Base-by-base conservation (phyloP, 2,888 invertebrate genomes). In the Apamea anceps region DNA sequence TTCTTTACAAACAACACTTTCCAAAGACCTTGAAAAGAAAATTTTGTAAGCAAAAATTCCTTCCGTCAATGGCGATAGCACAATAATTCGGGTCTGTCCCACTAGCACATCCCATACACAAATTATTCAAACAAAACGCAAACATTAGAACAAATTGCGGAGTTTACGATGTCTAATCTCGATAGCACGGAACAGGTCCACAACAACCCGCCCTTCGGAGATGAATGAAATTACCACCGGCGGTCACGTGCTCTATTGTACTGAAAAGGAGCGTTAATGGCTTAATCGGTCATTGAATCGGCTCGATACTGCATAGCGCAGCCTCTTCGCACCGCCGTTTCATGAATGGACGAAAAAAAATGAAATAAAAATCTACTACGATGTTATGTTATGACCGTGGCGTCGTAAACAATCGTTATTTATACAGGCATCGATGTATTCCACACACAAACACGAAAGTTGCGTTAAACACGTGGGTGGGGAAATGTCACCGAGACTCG, bases 181-280 rank as follows among this genome's bases (percentile, higher is more conserved):
- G 79, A 88, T 80, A 79, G 73, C 81, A 80, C 72, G 72, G 82
- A 85, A 82, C 89, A 84, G 87, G 81, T 84, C 77, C 80, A 88
- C 82, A 89, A 90, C 90, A 91, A 90, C 87, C 88, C 89, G 90
- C 93, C 94, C 93, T 93, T 92, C 85, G 85, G 85, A 90, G 91
- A 94, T 95, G 94, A 96, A 96, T 96, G 94, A 94, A 94, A 94
- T 93, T 92, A 93, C 92, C 89, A 82, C 92, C 87, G 89, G 84
- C 92, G 91, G 93, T 94, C 95, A 95, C 96, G 96, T 94, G 95
- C 93, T 92, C 95, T 95, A 95, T 95, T 95, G 95, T 95, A 93
- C 93, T 93, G 91, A 93, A 93, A 95, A 94, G 93, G 87, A 81
- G 92, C 94, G 93, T 92, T 94, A 95, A 95, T 95, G 92, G 93